Conservation (phyloP, 2,113 vertebrate genomes). For the Calidris pugnax region DNA sequence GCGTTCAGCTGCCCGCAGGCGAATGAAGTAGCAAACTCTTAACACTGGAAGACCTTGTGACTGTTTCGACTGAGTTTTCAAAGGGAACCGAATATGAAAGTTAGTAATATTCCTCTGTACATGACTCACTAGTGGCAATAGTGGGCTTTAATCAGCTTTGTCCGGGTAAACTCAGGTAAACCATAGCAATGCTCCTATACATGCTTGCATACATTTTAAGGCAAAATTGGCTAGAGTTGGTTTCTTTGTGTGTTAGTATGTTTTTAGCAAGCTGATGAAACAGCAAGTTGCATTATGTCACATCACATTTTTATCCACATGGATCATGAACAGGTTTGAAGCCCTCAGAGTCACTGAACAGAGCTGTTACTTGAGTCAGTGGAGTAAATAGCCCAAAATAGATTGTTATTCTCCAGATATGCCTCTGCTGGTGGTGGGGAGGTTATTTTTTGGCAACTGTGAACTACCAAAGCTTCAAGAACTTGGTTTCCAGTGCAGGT, state of each 20-base stretch:
- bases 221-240: not conserved
- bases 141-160: not conserved
- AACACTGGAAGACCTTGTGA: not conserved
- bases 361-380: not conserved
- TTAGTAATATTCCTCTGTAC: not conserved
- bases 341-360: not conserved
- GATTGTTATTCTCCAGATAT: not conserved
- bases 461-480: not conserved
- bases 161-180: not conserved
- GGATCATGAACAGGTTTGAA: not conserved
- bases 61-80: not conserved
- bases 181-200: not conserved
- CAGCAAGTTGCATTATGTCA: not conserved
- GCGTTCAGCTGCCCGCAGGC: not conserved
- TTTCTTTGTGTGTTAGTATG: not conserved
- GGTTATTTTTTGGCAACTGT: not conserved
- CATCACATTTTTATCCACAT: not conserved
- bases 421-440: not conserved
- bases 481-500: not conserved
- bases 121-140: not conserved
- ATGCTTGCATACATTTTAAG: not conserved
- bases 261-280: constrained; percentile 3
- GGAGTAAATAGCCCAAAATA: not conserved
- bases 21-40: not conserved
- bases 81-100: not conserved